Percentiles rank a stretch among this genome's conserved stretches.
These are phyloP conservation scores for Helostoma temminkii DNA, from an alignment of 2,797 vertebrate genomes.

Conservation along the genomic window DNA sequence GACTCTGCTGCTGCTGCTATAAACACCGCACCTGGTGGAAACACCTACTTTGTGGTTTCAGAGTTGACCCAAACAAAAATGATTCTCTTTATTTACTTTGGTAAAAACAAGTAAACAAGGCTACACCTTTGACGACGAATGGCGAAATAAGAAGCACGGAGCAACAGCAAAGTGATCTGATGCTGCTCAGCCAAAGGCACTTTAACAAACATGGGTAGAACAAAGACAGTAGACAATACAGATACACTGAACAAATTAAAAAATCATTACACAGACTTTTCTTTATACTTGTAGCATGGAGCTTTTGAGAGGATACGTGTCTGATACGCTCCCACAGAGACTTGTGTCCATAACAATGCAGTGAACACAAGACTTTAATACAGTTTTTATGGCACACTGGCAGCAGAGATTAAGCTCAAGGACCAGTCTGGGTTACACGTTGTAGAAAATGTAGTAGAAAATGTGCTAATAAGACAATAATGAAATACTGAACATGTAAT, in stretches of 20 bases:
- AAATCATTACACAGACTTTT: slow-evolving; percentile 27
- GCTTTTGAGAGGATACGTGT: slow-evolving; percentile 17
- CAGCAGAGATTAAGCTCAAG: slow-evolving; percentile 16
- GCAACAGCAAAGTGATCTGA: slow-evolving; percentile 36
- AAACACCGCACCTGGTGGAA: slow-evolving; percentile 29
- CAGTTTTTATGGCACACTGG: slow-evolving; percentile 14
- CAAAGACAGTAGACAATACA: slow-evolving; percentile 42
- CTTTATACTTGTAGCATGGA: slow-evolving; percentile 25
- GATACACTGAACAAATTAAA: slow-evolving; percentile 36
- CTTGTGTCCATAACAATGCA: slow-evolving; percentile 3
- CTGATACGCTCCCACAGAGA: slow-evolving; percentile 11
- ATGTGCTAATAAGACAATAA: slow-evolving; percentile 38
- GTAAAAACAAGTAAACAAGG: slow-evolving; percentile 57
- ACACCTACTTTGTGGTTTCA: slow-evolving; percentile 24
- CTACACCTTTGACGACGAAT: slow-evolving; percentile 38
- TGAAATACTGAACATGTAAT: background rate
- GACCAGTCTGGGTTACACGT: slow-evolving; percentile 12
- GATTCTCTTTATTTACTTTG: slow-evolving; percentile 64
- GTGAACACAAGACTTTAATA: slow-evolving; percentile 23
- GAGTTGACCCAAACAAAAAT: slow-evolving; percentile 26
- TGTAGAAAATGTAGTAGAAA: slow-evolving; percentile 48
- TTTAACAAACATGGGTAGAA: slow-evolving; percentile 45
- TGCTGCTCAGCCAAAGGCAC: slow-evolving; percentile 67
- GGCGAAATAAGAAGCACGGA: slow-evolving; percentile 19
- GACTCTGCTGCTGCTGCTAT: slow-evolving; percentile 16